phyloP scores from a whole-genome alignment of 2,888 invertebrate genomes.

The Endotricha flammealis region DNA sequence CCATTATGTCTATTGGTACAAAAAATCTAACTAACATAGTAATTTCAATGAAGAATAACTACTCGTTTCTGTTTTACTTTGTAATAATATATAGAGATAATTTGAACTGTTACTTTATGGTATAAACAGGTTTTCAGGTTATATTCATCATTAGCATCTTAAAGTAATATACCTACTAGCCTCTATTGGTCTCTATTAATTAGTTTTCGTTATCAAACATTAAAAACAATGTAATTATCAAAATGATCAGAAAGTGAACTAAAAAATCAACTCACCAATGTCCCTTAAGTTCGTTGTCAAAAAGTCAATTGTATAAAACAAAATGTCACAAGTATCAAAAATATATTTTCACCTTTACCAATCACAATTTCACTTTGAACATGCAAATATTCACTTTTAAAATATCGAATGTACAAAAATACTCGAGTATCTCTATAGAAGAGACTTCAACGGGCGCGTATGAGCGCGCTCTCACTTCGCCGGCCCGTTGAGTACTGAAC shows the following conservation, averaged over 20 bases:
- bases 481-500: slow-evolving; percentile 49
- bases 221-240: too few relatives aligned
- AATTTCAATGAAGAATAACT: too few relatives aligned
- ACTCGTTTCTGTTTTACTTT: too few relatives aligned
- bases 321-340: slow-evolving; percentile 27
- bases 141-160: too few relatives aligned
- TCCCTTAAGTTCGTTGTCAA: slow-evolving; percentile 22
- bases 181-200: too few relatives aligned
- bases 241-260: too few relatives aligned
- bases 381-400: slow-evolving; percentile 20
- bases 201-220: too few relatives aligned
- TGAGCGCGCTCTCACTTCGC: slow-evolving; percentile 50
- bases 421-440: slow-evolving; percentile 26
- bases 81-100: too few relatives aligned
- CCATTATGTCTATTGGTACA: neutral
- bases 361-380: slow-evolving; percentile 30
- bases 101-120: too few relatives aligned
- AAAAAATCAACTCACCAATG: slow-evolving; percentile 12
- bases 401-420: slow-evolving; percentile 15
- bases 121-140: too few relatives aligned
- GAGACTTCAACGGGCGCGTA: slow-evolving; percentile 42
- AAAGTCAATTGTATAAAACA: slow-evolving; percentile 18
- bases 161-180: too few relatives aligned
- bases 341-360: slow-evolving; percentile 22
- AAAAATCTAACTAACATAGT: too few relatives aligned